phyloP scores from a whole-genome alignment of 2,888 invertebrate genomes.

The Tolmerus cingulatus region DNA sequence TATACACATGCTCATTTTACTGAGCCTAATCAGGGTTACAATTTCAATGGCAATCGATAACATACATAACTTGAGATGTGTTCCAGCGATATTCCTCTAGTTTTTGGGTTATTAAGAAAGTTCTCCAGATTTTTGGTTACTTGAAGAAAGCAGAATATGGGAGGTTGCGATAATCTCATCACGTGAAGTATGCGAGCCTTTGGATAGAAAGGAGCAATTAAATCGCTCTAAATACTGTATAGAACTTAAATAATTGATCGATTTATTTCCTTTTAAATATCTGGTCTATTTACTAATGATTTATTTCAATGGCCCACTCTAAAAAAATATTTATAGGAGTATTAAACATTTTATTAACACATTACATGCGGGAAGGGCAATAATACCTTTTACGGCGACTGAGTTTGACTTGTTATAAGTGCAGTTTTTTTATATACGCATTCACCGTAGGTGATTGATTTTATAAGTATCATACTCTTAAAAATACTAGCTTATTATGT shows the following conservation, averaged over 20 bases:
- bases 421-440: too few relatives aligned
- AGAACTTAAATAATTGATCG: background rate
- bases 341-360: too few relatives aligned
- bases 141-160: background rate
- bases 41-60: background rate
- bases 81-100: background rate
- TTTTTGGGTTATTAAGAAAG: background rate
- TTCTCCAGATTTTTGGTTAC: background rate
- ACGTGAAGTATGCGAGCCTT: background rate
- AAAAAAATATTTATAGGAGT: too few relatives aligned
- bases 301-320: too few relatives aligned
- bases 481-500: too few relatives aligned
- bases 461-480: too few relatives aligned
- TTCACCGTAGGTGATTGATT: too few relatives aligned
- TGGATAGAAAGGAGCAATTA: background rate
- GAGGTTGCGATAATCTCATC: background rate
- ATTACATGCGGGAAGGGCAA: too few relatives aligned
- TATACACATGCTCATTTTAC: background rate
- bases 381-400: too few relatives aligned
- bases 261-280: too few relatives aligned
- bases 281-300: too few relatives aligned
- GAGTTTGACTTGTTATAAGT: too few relatives aligned
- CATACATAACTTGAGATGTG: background rate
- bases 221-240: background rate
- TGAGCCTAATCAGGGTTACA: background rate